Evolutionary conservation across 2,113 vertebrate species (phyloP).

Genomic region (Heterotilapia buettikoferi): DNA sequence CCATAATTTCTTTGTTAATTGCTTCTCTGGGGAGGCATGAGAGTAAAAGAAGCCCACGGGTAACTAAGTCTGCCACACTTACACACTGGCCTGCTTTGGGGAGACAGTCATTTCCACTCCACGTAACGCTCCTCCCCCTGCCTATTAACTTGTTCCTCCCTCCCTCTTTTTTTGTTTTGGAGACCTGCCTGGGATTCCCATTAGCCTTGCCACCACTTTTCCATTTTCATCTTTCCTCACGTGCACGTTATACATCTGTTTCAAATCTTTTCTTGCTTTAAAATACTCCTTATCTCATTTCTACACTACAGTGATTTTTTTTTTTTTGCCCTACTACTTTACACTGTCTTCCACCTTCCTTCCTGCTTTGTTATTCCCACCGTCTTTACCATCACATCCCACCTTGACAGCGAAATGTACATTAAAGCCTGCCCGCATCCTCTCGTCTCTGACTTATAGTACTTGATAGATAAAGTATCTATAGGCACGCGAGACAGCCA

Average conservation of each 20-base stretch:
- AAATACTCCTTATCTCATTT: background rate
- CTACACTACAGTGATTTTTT: background rate
- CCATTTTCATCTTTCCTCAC: background rate
- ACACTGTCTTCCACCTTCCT: background rate
- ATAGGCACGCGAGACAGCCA: background rate
- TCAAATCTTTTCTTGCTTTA: background rate
- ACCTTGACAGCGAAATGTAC: constrained; percentile 24
- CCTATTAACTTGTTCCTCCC: constrained; percentile 9
- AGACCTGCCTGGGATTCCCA: background rate
- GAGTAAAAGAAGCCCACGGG: constrained; percentile 52
- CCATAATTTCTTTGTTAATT: constrained; percentile 80
- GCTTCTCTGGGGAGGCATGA: constrained; percentile 66
- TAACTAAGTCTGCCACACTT: constrained; percentile 56
- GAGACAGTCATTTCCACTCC: constrained; percentile 5
- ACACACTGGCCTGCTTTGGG: constrained; percentile 64
- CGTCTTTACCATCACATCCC: background rate
- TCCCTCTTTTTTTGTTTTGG: background rate
- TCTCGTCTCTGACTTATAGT: constrained; percentile 16
- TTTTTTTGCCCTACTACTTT: background rate
- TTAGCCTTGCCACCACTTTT: background rate
- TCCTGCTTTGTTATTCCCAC: constrained; percentile 17
- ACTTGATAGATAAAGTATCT: constrained; percentile 43
- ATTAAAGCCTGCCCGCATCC: constrained; percentile 23
- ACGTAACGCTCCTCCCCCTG: background rate
- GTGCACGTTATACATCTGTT: background rate